A percentile compares a stretch with the other conserved stretches of the same genome.
These are phyloP conservation scores for Plecotus auritus DNA, from an alignment of 2,113 vertebrate genomes.

Conservation along the genomic window DNA sequence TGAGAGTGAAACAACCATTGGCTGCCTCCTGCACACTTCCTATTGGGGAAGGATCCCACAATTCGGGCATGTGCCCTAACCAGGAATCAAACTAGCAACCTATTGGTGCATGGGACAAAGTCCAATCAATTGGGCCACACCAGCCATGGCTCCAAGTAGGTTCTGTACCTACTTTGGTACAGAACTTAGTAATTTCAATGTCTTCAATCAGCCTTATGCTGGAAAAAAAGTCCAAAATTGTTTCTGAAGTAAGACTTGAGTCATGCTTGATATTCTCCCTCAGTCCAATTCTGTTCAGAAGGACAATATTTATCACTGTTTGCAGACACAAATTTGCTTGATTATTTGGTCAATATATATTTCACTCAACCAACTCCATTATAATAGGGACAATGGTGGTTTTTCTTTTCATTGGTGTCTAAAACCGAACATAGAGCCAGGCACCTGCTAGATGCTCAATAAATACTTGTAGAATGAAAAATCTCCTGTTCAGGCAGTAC, in stretches of 20 bases:
- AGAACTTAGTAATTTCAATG: neutral
- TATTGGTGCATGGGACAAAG: no score
- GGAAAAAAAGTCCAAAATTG: neutral
- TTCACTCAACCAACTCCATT: neutral
- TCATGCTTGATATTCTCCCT: neutral
- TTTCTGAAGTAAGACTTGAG: neutral
- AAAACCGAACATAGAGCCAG: neutral
- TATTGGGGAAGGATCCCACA: no score
- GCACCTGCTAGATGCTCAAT: neutral
- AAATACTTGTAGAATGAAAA: neutral
- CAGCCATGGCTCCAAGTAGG: no score
- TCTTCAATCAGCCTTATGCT: neutral
- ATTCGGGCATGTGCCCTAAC: no score
- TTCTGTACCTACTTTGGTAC: neutral
- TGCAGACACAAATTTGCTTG: neutral
- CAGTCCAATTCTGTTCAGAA: neutral
- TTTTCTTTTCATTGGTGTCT: neutral
- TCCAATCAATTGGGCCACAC: no score
- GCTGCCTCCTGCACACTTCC: no score
- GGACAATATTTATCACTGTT: neutral
- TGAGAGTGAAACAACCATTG: no score
- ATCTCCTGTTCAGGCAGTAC: neutral
- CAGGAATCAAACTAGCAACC: no score
- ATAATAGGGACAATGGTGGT: neutral
- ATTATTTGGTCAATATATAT: neutral